Base-by-base conservation (phyloP, 2,888 invertebrate species). In the Agrotis segetum region DNA sequence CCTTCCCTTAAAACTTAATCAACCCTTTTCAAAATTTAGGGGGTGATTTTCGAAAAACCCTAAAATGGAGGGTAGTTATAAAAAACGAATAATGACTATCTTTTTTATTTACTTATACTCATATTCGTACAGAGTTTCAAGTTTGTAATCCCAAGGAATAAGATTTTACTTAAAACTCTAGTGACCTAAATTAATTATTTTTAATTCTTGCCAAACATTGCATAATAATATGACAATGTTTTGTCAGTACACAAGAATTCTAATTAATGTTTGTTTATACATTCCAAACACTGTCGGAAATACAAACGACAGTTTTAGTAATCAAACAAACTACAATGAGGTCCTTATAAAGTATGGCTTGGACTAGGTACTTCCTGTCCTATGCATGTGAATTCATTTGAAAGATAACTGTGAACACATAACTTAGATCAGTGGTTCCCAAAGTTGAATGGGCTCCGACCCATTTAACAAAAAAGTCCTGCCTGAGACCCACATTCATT, bases 341-440 rank as follows among this genome's bases (percentile, higher is more conserved):
- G 29, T 53, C 40, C 40, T 29, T 34, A 49, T 16, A 44, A 24
- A 46, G 75, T 11, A 67, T 9, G 29, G 40, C 24, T 29, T 49
- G 46, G 58, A 19, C 19, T 47, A 34, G 34, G 3, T 16, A 44
- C 59, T 68, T 76, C 72, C 72, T 46, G 56, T 50, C 34, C 40
- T 13, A 47, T 52, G 24, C n/a, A 21, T 44, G 52, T 50, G 24
- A 53, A n/a, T 49, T 49, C 13, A 73, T 75, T 67, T 44, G 9
- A 44, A 52, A 60, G 68, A 76, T 67, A 76, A 53, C 69, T 76
- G 60, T 47, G 24, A 47, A 50, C 34, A 69, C 46, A 67, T 21
- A 34, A 34, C 29, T 29, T 29, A 29, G 29, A 29, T 29, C 3
- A 29, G 29, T 29, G 3, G 29, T 29, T 29, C 29, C 29, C 29